phyloP scores from a whole-genome alignment of 2,888 invertebrate genomes.

The Latrodectus elegans region DNA sequence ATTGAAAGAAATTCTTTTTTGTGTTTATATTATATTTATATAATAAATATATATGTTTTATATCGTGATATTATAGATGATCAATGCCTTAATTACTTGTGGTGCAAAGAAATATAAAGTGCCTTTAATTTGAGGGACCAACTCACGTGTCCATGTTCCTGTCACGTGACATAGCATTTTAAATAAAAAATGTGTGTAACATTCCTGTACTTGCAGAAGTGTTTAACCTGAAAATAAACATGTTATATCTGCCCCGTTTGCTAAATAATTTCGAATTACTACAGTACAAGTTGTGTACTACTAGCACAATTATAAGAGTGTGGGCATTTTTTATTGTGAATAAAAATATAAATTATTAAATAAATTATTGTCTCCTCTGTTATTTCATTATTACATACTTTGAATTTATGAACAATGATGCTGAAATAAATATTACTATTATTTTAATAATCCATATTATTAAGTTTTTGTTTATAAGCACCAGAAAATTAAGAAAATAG shows the following conservation, averaged over 20 bases:
- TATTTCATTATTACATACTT: neutral
- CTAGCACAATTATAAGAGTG: slow-evolving; percentile 43
- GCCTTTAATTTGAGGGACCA: slow-evolving; percentile 60
- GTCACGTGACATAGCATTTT: slow-evolving; percentile 58
- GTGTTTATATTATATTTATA: no score
- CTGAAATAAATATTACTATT: no score
- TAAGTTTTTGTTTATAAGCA: no score
- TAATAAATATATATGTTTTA: neutral
- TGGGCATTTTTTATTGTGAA: slow-evolving; percentile 66
- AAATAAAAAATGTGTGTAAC: slow-evolving; percentile 54
- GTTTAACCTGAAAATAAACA: slow-evolving; percentile 30
- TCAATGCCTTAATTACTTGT: slow-evolving; percentile 34
- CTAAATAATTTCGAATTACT: slow-evolving; percentile 44
- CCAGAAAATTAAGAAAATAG: no score
- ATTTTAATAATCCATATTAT: no score
- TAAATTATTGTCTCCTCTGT: slow-evolving; percentile 31
- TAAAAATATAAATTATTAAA: slow-evolving; percentile 67
- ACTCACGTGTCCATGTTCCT: slow-evolving; percentile 28
- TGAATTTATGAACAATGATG: no score
- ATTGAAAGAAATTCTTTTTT: no score
- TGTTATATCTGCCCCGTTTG: slow-evolving; percentile 55
- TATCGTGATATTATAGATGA: slow-evolving; percentile 19
- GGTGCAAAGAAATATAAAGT: slow-evolving; percentile 59
- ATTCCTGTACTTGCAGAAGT: slow-evolving; percentile 57
- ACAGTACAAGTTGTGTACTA: slow-evolving; percentile 44